These are phyloP conservation scores for Rhinoptilus africanus DNA, from an alignment of 2,113 vertebrate species.

Conservation along the genomic window DNA sequence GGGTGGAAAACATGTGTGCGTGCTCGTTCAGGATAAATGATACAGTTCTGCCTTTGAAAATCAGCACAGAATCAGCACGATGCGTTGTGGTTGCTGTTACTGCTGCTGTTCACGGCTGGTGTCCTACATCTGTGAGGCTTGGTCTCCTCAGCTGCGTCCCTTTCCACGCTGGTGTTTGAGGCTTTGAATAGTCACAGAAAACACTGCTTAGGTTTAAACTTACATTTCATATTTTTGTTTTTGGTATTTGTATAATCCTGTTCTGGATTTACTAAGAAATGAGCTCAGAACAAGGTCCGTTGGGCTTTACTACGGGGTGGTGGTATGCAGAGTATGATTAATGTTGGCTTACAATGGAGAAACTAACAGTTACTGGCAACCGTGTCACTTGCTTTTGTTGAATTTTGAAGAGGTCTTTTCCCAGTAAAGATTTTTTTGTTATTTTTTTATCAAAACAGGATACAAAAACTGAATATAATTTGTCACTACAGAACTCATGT, in stretches of 20 bases:
- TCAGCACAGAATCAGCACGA: not conserved
- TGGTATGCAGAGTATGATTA: not conserved
- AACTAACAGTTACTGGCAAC: not conserved
- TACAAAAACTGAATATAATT: not conserved
- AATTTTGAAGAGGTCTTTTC: constrained; percentile 21
- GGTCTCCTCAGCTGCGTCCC: not conserved
- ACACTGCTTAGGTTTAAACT: not conserved
- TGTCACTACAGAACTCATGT: not conserved
- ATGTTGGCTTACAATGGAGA: not conserved
- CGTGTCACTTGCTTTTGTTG: not conserved
- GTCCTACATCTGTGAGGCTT: not conserved
- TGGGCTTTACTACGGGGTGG: not conserved
- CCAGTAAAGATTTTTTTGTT: not conserved
- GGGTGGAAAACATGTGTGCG: not conserved
- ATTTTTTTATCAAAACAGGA: not conserved
- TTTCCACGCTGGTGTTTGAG: not conserved
- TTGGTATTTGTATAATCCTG: not conserved
- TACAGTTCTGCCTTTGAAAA: not conserved
- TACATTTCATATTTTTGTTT: accelerated
- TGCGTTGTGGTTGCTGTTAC: not conserved
- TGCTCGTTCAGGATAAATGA: accelerated
- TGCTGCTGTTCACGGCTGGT: not conserved
- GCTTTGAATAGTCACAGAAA: not conserved
- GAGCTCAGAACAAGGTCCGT: not conserved
- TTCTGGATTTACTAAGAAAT: not conserved